Conservation (phyloP, 2,113 vertebrate genomes). For the Epinephelus fuscoguttatus region DNA sequence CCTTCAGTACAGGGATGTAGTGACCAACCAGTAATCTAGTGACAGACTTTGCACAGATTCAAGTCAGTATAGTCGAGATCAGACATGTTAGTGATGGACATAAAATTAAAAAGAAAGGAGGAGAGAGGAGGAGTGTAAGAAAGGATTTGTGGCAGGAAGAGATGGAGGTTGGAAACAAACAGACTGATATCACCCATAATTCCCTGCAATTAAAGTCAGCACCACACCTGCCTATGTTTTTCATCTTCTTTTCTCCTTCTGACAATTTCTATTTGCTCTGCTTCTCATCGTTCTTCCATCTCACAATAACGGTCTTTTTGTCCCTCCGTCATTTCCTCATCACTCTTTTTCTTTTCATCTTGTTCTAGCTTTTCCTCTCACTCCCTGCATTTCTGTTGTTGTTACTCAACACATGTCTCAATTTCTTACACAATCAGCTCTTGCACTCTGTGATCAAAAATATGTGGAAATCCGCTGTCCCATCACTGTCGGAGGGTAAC, state of each 20-base stretch:
- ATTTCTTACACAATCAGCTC: neutral
- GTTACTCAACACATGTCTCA: neutral
- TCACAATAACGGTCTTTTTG: neutral
- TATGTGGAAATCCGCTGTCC: neutral
- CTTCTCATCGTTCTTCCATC: neutral
- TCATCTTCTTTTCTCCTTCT: neutral
- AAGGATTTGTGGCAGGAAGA: neutral
- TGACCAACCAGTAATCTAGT: too few species aligned
- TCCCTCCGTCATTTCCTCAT: neutral
- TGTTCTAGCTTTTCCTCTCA: neutral
- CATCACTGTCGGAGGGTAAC: too few species aligned
- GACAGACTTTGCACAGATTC: too few species aligned
- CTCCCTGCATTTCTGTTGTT: neutral
- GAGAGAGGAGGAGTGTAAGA: too few species aligned
- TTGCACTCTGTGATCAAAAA: neutral
- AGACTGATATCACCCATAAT: neutral
- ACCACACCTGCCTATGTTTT: neutral
- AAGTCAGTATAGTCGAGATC: too few species aligned
- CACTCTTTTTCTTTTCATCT: neutral
- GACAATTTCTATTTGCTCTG: neutral
- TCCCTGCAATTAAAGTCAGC: conserved; percentile 2
- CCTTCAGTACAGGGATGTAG: too few species aligned
- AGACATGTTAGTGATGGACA: neutral
- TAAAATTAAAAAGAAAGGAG: neutral
- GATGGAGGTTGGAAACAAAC: neutral